Percentiles rank a stretch among this genome's conserved stretches.
phyloP scores from a whole-genome alignment of 2,888 invertebrate species.

The Arge pagana region DNA sequence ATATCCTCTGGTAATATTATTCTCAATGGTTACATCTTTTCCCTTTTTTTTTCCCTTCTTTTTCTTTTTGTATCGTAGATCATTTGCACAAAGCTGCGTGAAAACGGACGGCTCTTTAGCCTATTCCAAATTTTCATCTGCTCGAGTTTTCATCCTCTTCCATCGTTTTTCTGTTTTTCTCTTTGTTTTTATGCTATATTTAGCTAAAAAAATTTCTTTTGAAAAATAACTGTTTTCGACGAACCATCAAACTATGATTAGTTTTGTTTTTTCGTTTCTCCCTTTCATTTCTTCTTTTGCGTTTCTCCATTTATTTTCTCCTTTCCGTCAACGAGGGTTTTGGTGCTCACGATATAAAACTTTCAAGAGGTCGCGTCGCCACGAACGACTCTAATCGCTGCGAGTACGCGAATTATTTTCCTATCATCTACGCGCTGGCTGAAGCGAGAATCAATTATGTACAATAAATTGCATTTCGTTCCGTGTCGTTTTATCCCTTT shows the following conservation, averaged over 20 bases:
- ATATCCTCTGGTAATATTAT: constrained; percentile 32
- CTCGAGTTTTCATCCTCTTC: constrained; percentile 40
- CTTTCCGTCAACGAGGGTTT: too few species aligned
- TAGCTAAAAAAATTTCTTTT: constrained; percentile 22
- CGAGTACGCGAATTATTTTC: too few species aligned
- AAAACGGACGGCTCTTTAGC: too few species aligned
- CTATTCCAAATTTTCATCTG: constrained; percentile 37
- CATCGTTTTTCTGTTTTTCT: constrained; percentile 21
- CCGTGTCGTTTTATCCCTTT: too few species aligned
- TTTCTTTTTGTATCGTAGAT: constrained; percentile 24
- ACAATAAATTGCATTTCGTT: too few species aligned
- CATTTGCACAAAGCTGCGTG: too few species aligned
- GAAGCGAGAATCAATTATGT: too few species aligned
- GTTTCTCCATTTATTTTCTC: background rate
- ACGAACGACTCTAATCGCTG: too few species aligned
- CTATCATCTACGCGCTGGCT: too few species aligned
- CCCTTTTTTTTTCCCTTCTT: constrained; percentile 10
- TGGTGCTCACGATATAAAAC: too few species aligned
- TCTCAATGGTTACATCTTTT: constrained; percentile 17
- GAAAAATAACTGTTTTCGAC: constrained; percentile 34
- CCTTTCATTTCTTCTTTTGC: background rate
- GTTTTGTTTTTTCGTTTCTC: background rate
- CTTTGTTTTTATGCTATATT: constrained; percentile 3
- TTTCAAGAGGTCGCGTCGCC: too few species aligned
- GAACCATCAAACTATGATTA: too few species aligned